A percentile compares a stretch with the other conserved stretches of the same genome.
Evolutionary conservation across 2,888 invertebrate genomes (phyloP).

Genomic region (Augochlorella aurata): DNA sequence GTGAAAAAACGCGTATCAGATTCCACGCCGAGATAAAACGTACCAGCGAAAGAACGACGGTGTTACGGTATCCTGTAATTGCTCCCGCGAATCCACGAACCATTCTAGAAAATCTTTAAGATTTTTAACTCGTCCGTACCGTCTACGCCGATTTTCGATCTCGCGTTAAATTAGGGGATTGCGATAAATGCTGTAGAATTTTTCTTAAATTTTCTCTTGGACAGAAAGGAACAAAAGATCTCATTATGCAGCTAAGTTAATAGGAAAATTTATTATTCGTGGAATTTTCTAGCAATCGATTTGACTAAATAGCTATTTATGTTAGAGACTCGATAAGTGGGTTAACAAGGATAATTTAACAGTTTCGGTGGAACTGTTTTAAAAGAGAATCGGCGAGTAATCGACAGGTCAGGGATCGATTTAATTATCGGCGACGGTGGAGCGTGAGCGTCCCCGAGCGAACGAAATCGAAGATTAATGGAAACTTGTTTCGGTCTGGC

Average conservation of each 20-base stretch:
- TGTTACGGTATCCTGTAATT: not conserved
- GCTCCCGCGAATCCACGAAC: not conserved
- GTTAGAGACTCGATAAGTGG: no score
- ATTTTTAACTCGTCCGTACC: not conserved
- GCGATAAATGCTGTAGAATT: no score
- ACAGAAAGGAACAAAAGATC: no score
- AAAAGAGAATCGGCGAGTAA: not conserved
- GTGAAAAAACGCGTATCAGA: not conserved
- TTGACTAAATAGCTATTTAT: no score
- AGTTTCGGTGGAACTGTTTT: no score
- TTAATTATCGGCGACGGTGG: conserved; percentile 28
- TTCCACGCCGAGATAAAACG: not conserved
- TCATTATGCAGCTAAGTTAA: no score
- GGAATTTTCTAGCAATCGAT: no score
- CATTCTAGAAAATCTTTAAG: not conserved
- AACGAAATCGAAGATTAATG: conserved; percentile 54
- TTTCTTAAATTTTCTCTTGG: no score
- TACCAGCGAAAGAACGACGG: not conserved
- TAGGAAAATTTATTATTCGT: no score
- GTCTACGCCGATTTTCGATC: no score
- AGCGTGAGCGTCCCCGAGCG: not conserved
- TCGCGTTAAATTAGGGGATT: not conserved
- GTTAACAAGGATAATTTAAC: no score
- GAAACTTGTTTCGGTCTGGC: conserved; percentile 47
- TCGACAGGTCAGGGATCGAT: conserved; percentile 1